Conservation (phyloP, 2,888 invertebrate genomes). For the Oscheius sp. region DNA sequence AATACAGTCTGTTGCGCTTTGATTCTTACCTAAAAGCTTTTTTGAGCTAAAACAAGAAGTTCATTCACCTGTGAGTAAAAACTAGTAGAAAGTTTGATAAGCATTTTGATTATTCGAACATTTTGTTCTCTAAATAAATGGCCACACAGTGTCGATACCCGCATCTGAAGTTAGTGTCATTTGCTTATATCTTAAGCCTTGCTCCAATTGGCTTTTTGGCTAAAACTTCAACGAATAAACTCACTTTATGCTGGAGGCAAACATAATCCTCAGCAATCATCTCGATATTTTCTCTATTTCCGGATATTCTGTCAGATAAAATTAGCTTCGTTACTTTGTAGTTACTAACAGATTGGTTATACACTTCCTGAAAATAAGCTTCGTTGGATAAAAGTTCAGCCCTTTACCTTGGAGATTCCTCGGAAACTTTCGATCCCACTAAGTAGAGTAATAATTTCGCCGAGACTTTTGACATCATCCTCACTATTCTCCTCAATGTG, state of each 20-base stretch:
- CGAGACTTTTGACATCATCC: constrained; percentile 49
- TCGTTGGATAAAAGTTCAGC: background rate
- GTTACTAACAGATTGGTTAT: constrained; percentile 34
- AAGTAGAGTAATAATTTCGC: constrained; percentile 44
- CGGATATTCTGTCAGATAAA: constrained; percentile 43
- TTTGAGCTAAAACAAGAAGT: background rate
- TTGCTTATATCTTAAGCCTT: background rate
- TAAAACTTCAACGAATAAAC: too few relatives aligned
- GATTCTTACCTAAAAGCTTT: constrained; percentile 41
- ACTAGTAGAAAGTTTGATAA: constrained; percentile 78
- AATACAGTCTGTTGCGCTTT: constrained; percentile 46
- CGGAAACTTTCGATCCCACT: constrained; percentile 41
- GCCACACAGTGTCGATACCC: constrained; percentile 70
- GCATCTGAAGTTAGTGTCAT: constrained; percentile 66
- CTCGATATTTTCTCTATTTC: constrained; percentile 44
- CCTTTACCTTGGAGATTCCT: constrained; percentile 41
- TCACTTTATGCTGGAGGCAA: constrained; percentile 38
- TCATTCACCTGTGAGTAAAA: constrained; percentile 75
- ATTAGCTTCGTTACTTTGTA: constrained; percentile 46
- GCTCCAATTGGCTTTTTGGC: too few relatives aligned
- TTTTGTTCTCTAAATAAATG: constrained; percentile 77
- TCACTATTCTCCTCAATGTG: constrained; percentile 38
- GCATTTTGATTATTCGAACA: constrained; percentile 76
- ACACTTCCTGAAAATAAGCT: constrained; percentile 29
- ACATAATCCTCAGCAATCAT: constrained; percentile 50